phyloP scores from a whole-genome alignment of 2,797 vertebrate genomes.

The Chaunax sp. region DNA sequence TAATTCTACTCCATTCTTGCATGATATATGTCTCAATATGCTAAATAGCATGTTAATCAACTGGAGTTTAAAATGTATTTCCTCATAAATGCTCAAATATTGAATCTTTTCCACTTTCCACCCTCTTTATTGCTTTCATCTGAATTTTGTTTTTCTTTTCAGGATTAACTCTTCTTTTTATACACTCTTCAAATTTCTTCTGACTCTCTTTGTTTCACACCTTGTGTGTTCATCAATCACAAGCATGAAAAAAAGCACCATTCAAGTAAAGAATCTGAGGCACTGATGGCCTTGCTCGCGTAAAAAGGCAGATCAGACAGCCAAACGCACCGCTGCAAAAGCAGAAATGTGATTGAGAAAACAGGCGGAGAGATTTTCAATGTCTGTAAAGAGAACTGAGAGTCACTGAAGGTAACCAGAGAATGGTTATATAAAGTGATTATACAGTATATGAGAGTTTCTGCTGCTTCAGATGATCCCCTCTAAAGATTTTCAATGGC shows the following conservation, averaged over 20 bases:
- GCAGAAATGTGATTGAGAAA: constrained; percentile 16
- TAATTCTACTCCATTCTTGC: not conserved
- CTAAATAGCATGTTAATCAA: too few species aligned
- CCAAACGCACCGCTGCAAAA: not conserved
- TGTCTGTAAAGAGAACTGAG: not conserved
- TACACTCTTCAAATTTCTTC: not conserved
- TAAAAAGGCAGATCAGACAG: constrained; percentile 13
- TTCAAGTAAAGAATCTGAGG: too few species aligned
- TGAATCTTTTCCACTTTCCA: too few species aligned
- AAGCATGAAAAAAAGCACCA: not conserved
- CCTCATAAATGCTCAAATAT: too few species aligned
- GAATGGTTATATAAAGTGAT: constrained; percentile 37
- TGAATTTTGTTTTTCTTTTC: not conserved
- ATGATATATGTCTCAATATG: too few species aligned
- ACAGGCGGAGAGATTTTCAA: constrained; percentile 8
- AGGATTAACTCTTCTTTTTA: constrained; percentile 5
- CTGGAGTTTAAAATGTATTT: too few species aligned
- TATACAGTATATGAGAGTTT: not conserved
- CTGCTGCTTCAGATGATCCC: constrained; percentile 10
- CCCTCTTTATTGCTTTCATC: too few species aligned
- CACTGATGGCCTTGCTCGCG: not conserved
- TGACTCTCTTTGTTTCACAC: not conserved
- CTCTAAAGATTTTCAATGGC: constrained; percentile 1
- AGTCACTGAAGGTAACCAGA: constrained; percentile 13
- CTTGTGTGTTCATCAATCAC: not conserved